A percentile compares a stretch with the other conserved stretches of the same genome.
Evolutionary conservation across 2,797 vertebrate species (phyloP).

Genomic region (Menidia menidia): DNA sequence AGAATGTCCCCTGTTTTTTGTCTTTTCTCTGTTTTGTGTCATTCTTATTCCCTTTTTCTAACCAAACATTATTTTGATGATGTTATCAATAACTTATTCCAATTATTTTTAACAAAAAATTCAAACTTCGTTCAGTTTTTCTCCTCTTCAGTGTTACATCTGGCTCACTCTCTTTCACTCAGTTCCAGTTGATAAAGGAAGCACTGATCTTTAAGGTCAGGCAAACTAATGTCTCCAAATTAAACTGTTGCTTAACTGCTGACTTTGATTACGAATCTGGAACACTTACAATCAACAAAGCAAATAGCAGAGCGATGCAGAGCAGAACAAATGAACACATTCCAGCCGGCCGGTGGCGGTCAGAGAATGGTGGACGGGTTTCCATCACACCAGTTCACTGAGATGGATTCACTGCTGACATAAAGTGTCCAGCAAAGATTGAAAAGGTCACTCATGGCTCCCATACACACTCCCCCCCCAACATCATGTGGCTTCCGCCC

Average conservation of each 20-base stretch:
- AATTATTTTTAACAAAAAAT: no score
- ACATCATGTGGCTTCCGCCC: constrained; percentile 48
- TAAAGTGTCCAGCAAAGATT: constrained; percentile 71
- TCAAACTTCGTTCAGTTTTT: no score
- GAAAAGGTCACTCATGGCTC: constrained; percentile 77
- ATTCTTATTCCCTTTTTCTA: no score
- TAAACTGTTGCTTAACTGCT: background rate
- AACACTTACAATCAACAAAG: no score
- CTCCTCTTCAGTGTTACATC: no score
- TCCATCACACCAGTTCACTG: constrained; percentile 76
- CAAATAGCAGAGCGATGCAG: constrained; percentile 1
- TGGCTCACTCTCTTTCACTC: no score
- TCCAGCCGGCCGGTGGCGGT: constrained; percentile 57
- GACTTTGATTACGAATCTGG: background rate
- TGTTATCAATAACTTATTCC: no score
- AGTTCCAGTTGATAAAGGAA: no score
- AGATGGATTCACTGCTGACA: constrained; percentile 80
- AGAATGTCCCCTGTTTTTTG: no score
- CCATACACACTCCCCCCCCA: constrained; percentile 32
- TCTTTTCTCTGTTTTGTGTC: no score
- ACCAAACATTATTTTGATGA: no score
- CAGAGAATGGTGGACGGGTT: constrained; percentile 56
- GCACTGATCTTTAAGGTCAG: no score
- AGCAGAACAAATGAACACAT: constrained; percentile 70
- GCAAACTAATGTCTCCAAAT: background rate